Percentiles rank a stretch among this genome's conserved stretches.
Evolutionary conservation across 2,888 invertebrate species (phyloP).

Genomic region (Copidosoma aretas): DNA sequence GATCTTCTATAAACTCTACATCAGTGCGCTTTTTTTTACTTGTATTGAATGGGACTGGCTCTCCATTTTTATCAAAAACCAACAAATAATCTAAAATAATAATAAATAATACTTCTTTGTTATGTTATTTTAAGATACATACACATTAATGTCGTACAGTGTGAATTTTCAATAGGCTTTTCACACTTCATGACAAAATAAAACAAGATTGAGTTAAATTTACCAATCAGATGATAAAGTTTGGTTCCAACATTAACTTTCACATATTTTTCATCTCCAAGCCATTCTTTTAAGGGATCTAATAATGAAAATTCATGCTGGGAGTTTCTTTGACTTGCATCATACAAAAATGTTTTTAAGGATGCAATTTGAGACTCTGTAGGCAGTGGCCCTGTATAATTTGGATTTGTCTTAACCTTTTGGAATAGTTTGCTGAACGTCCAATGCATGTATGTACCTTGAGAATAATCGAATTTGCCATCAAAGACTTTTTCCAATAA

Average conservation of each 20-base stretch:
- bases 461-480: not conserved
- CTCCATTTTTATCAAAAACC: slow-evolving; percentile 12
- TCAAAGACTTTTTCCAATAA: slow-evolving; percentile 21
- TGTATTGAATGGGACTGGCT: slow-evolving; percentile 13
- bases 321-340: not conserved
- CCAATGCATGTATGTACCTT: slow-evolving; percentile 16
- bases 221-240: slow-evolving; percentile 24
- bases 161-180: too few relatives aligned
- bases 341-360: not conserved
- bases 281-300: slow-evolving; percentile 2
- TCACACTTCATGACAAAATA: slow-evolving; percentile 1
- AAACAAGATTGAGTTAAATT: not conserved
- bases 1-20: slow-evolving; percentile 23
- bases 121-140: too few relatives aligned
- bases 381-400: slow-evolving; percentile 22
- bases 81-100: slow-evolving; percentile 26
- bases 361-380: slow-evolving; percentile 10
- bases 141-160: too few relatives aligned
- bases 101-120: not conserved
- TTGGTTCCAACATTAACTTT: slow-evolving; percentile 16
- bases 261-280: slow-evolving; percentile 15
- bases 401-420: slow-evolving; percentile 7
- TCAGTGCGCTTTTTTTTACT: not conserved
- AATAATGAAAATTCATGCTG: not conserved
- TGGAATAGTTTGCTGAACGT: slow-evolving; percentile 32